Evolutionary conservation across 1,140 invertebrate species (phyloP).

Genomic region (Listronotus oregonensis): DNA sequence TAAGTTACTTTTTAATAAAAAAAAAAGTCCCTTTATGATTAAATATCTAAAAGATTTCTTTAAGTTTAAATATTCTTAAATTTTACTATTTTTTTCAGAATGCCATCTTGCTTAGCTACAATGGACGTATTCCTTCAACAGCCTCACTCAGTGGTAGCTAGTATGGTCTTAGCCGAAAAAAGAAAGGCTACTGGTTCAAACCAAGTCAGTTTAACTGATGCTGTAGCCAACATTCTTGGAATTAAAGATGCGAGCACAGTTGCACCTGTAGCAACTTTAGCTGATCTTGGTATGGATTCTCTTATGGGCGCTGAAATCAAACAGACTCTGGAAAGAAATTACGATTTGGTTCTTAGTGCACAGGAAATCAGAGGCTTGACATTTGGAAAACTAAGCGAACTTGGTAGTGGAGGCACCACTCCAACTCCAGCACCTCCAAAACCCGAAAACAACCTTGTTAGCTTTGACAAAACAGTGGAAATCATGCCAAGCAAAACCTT

Average conservation of each 20-base stretch:
- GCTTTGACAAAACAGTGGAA: slow-evolving; percentile 58
- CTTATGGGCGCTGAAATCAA: slow-evolving; percentile 98
- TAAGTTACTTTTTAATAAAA: neutral
- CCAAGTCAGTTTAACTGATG: slow-evolving; percentile 68
- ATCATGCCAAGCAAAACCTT: slow-evolving; percentile 71
- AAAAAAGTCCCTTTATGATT: no score
- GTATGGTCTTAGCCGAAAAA: slow-evolving; percentile 80
- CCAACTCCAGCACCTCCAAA: slow-evolving; percentile 42
- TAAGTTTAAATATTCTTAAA: neutral
- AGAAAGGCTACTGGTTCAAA: slow-evolving; percentile 59
- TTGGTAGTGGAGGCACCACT: slow-evolving; percentile 61
- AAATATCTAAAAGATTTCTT: neutral
- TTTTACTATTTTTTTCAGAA: slow-evolving; percentile 56
- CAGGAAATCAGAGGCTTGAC: slow-evolving; percentile 86
- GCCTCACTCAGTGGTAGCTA: slow-evolving; percentile 82
- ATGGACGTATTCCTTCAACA: slow-evolving; percentile 89
- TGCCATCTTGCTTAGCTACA: slow-evolving; percentile 82
- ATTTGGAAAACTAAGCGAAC: slow-evolving; percentile 71
- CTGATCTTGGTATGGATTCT: slow-evolving; percentile 95
- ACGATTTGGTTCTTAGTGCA: slow-evolving; percentile 85
- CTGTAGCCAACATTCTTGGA: slow-evolving; percentile 85
- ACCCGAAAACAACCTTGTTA: slow-evolving; percentile 53
- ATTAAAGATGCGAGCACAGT: slow-evolving; percentile 83
- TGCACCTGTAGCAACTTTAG: slow-evolving; percentile 73
- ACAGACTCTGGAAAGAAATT: slow-evolving; percentile 91